These are phyloP conservation scores for Ameiurus melas DNA, from an alignment of 2,113 vertebrate genomes.

Conservation along the genomic window DNA sequence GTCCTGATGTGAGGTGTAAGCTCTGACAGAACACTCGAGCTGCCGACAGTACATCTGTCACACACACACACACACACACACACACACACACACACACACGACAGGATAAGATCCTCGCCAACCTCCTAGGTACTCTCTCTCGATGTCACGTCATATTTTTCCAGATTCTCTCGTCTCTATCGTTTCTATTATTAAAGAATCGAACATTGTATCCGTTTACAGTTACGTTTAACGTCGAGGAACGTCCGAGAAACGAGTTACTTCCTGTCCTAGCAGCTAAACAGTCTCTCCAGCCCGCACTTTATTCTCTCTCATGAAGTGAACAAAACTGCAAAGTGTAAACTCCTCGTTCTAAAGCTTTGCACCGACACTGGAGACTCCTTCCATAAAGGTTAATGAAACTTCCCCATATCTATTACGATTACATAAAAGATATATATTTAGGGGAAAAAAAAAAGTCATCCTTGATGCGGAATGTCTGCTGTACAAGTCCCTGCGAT, in stretches of 20 bases:
- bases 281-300: too few relatives aligned
- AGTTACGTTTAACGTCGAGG: not conserved
- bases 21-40: conserved; percentile 22
- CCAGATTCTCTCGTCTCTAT: not conserved
- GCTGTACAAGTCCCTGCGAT: not conserved
- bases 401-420: not conserved
- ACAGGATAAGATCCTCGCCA: not conserved
- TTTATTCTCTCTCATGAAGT: too few relatives aligned
- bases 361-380: not conserved
- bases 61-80: not conserved
- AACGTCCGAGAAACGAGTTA: not conserved
- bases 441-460: too few relatives aligned
- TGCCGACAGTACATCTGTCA: conserved; percentile 15
- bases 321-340: too few relatives aligned
- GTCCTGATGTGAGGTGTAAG: conserved; percentile 23
- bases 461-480: not conserved
- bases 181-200: not conserved
- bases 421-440: too few relatives aligned
- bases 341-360: not conserved
- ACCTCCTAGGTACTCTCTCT: not conserved
- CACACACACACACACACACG: conserved; percentile 10
- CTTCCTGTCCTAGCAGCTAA: not conserved
- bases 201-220: not conserved
- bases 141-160: not conserved
- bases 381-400: not conserved